Evolutionary conservation across 2,888 invertebrate species (phyloP), one percentile per base, ranked within the genome.

Genomic region (Hermaeophaga mercurialis): DNA sequence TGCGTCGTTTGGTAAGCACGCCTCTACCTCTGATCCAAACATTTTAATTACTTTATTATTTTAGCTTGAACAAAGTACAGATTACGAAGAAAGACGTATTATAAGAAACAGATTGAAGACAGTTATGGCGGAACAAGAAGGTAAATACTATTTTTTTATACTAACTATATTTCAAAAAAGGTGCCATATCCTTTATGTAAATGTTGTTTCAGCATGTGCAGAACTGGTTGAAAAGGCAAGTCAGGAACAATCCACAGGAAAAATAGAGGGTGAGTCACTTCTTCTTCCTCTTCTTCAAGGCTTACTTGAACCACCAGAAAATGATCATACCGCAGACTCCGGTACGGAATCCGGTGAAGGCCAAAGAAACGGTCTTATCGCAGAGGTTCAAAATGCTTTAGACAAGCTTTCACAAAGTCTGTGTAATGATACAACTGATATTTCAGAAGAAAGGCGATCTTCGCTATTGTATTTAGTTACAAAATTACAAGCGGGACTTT

Each of bases 51-150:
- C n/a, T n/a, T n/a, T 62, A 81, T 80, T 43, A 12, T 47, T 54
- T 15, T 78, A 93, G 93, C 84, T 94, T 81, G 90, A 91, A 78
- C 85, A 87, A 79, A 87, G 90, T 77, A 87, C 85, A 67, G 90
- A 90, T 77, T 92, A 91, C 89, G 93, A 93, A 78, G 90, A 90
- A 78, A 85, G 92, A 72, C 87, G 91, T 72, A 84, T 85, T 69
- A 86, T 94, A 75, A 84, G 93, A 77, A 86, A 87, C 71, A 85
- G 91, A 79, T 83, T 94, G 72, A 86, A 89, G 71, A 84, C 88
- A 78, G 85, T 94, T 75, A 89, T 92, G 87, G 91, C 91, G 71
- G 90, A 90, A 81, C 88, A 89, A 78, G 89, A 90, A 88, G 91
- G 93, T 93, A 81, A 75, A 43, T 22, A 6, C 5, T 9, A 8